Evolutionary conservation across 2,888 invertebrate genomes (phyloP), one percentile per base, ranked within the genome.

Genomic region (Hemistola chrysoprasaria): DNA sequence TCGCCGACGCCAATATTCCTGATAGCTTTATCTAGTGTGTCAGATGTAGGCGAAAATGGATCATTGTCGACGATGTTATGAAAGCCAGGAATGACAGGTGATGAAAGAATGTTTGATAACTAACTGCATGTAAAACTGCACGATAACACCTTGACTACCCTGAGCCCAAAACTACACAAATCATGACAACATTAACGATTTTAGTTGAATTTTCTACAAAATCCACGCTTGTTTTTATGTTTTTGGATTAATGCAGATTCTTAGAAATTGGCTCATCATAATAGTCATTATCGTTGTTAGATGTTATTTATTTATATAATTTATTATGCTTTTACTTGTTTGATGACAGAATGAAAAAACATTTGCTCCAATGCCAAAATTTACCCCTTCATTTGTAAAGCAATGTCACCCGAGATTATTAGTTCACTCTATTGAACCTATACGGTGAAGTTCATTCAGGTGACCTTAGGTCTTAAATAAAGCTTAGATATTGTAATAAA

Each of bases 1-100:
- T 63, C 65, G 54, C 56, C 71, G 62, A 68, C 65, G 74, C 69
- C 70, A 71, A 72, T 79, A 76, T 71, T 66, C 65, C 62, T 62
- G 72, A 78, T 78, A 74, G 62, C 59, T 78, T 74, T 82, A 82
- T 80, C 80, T 71, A 16, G 16, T 4, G 56, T 73, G 66, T 75
- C 74, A 82, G 74, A 80, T 79, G 79, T 70, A 58, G 41, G 49
- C 58, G 47, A 49, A 55, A 67, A 61, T 58, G 61, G 64, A 62
- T 67, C 56, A 67, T 65, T 71, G 68, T 65, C 60, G 62, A 53
- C 42, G 46, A 48, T 65, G 62, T 67, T 68, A 65, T 57, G 65
- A 70, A 73, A 73, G 71, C 68, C 68, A 59, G 65, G 66, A 72
- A 67, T 62, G 63, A 72, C 71, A 79, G 71, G 72, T 80, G 75